phyloP scores from a whole-genome alignment of 2,113 vertebrate species.

The Bos javanicus region DNA sequence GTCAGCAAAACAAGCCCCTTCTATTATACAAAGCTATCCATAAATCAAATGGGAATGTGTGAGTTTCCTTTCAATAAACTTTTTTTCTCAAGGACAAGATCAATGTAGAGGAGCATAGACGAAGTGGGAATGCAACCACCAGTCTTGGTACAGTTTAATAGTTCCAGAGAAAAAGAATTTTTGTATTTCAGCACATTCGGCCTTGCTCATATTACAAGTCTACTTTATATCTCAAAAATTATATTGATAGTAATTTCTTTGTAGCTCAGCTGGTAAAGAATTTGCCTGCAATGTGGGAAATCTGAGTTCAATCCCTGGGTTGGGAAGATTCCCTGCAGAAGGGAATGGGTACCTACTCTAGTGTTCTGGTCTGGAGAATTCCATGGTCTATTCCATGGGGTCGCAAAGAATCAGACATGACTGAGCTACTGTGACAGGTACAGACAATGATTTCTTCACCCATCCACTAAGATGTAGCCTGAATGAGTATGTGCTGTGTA shows the following conservation, averaged over 20 bases:
- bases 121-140: not conserved
- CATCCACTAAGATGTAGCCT: not conserved
- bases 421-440: fast-evolving
- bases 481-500: not conserved
- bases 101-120: not conserved
- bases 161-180: not conserved
- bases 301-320: not conserved
- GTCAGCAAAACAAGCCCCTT: not conserved
- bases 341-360: not conserved
- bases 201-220: not conserved
- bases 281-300: not conserved
- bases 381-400: not conserved
- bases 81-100: not conserved
- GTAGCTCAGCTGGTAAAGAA: not conserved
- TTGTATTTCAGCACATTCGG: not conserved
- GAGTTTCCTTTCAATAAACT: not conserved
- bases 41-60: conserved; percentile 4
- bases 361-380: not conserved
- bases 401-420: not conserved
- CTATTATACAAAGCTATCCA: not conserved
- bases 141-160: not conserved
- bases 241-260: not conserved
- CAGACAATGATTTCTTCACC: not conserved
- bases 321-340: not conserved
- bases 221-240: not conserved